phyloP scores from a whole-genome alignment of 2,113 vertebrate genomes.

The Benitochromis conjunctus region DNA sequence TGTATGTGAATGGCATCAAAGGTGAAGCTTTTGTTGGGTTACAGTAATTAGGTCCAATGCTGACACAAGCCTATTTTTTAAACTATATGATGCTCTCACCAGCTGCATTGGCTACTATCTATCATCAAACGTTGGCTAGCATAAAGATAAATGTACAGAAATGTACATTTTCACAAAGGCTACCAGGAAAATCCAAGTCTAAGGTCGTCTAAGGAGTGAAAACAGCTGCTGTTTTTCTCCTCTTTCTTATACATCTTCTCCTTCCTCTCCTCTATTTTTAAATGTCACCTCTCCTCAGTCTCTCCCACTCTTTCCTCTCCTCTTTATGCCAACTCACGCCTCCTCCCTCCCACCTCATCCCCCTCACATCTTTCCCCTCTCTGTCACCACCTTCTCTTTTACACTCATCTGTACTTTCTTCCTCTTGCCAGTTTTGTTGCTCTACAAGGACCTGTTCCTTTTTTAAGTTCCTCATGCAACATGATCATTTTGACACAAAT shows the following conservation, averaged over 20 bases:
- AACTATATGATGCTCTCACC: not conserved
- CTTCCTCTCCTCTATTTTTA: not conserved
- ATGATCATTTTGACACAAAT: rapidly evolving
- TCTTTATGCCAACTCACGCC: constrained; percentile 5
- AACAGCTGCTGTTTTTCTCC: not conserved
- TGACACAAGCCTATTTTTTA: not conserved
- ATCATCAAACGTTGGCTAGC: not conserved
- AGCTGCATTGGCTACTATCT: rapidly evolving
- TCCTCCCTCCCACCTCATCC: not conserved
- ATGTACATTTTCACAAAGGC: not conserved
- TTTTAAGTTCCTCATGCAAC: not conserved
- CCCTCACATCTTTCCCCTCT: not conserved
- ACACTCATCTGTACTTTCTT: not conserved
- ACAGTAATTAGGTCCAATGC: rapidly evolving
- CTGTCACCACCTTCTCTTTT: not conserved
- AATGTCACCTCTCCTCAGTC: not conserved
- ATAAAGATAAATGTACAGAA: not conserved
- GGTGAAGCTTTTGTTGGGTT: not conserved
- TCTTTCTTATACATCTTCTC: not conserved
- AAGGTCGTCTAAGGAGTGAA: not conserved
- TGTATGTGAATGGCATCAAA: not conserved
- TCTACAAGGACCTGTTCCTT: not conserved
- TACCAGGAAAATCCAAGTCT: not conserved
- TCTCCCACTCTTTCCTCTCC: not conserved
- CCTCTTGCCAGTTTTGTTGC: not conserved